These are phyloP conservation scores for Ovis canadensis DNA, from an alignment of 2,113 vertebrate genomes.

Conservation along the genomic window DNA sequence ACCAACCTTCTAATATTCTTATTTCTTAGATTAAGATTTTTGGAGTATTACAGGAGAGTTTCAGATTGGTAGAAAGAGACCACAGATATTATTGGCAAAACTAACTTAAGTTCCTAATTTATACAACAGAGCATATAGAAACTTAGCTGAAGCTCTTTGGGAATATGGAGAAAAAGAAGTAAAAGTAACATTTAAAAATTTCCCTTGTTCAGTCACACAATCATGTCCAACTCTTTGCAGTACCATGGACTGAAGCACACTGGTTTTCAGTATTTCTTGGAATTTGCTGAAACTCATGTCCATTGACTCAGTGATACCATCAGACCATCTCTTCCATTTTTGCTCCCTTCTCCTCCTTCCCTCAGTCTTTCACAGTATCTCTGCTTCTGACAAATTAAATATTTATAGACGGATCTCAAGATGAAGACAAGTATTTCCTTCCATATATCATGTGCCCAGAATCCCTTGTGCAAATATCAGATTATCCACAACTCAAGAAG, in stretches of 20 bases:
- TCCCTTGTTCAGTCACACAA: not conserved
- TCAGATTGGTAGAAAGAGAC: constrained; percentile 15
- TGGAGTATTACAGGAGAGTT: not conserved
- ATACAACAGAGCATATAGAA: not conserved
- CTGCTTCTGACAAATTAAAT: not conserved
- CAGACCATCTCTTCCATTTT: not conserved
- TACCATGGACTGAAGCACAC: not conserved
- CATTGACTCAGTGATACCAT: not conserved
- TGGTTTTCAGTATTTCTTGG: not conserved
- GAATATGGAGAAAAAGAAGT: not conserved
- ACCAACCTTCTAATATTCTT: not conserved
- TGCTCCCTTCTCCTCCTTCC: not conserved
- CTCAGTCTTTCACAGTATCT: not conserved
- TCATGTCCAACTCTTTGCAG: not conserved
- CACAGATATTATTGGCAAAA: not conserved
- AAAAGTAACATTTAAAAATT: not conserved
- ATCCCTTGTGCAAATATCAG: not conserved
- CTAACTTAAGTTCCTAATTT: constrained; percentile 32
- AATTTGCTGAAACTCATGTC: not conserved
- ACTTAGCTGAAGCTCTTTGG: not conserved
- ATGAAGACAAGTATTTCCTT: not conserved
- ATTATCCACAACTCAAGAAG: not conserved
- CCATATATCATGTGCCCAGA: fast-evolving
- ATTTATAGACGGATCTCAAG: not conserved
- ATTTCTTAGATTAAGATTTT: constrained; percentile 29